Evolutionary conservation across 2,888 invertebrate species (phyloP), one percentile per base, ranked within the genome.

Genomic region (Sussaba pulchella): DNA sequence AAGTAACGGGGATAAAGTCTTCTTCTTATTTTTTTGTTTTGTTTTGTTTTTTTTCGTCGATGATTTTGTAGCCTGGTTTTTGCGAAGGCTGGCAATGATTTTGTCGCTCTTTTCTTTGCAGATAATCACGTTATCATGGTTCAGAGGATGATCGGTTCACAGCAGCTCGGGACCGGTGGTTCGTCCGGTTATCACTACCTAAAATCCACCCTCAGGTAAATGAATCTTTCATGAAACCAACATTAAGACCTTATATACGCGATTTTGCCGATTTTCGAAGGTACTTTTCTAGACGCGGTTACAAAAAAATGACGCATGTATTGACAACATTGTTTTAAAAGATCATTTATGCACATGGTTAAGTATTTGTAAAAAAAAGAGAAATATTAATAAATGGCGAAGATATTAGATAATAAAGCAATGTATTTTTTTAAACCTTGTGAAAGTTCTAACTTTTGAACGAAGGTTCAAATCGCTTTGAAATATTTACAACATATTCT

Each of bases 71-170:
- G 31, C 2, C 2, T 5, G 2, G n/a, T 31, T 57, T 57, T 19
- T 8, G 19, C 43, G n/a, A 31, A 67, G 50, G 39, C 36, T 57
- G 43, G 36, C 45, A 41, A 41, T 54, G 41, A 66, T 19, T 57
- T 24, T 43, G 12, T 45, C 26, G 57, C 36, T 31, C 19, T 57
- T 24, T 39, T 0, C 10, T 75, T 81, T 93, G 1, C 92, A 99
- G 99, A 99, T 92, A 99, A 99, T 92, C 99, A 99, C 92, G 98
- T 99, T 52, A 95, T 99, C 88, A 97, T 99, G 96, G 99, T 99
- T 24, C 99, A 99, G 93, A 94, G 99, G 86, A 99, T 99, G 99
- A 97, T 99, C 86, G 99, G 99, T 0, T 98, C 98, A 0, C 98
- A 98, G 89, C 97, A 97, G 89, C 93, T 98, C 8, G 99, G 99